Conservation (phyloP, 2,113 vertebrate species). For the Megaceryle maxima region DNA sequence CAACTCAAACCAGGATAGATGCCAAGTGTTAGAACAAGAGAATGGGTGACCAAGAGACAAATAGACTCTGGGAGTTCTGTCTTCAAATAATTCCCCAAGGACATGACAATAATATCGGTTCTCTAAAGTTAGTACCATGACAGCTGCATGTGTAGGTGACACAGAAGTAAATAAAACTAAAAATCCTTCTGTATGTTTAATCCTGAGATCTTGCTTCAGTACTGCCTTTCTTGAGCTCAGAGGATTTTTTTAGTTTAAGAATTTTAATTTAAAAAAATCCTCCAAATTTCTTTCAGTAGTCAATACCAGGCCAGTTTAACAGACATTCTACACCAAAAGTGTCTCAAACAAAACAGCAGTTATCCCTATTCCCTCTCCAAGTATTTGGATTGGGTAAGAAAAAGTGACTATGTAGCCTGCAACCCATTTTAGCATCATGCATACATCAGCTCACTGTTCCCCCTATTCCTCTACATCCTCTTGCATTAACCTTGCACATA, state of each 20-base stretch:
- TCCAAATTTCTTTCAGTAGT: background rate
- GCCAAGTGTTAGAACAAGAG: background rate
- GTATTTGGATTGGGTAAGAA: background rate
- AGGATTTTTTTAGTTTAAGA: background rate
- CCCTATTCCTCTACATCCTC: background rate
- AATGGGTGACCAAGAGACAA: background rate
- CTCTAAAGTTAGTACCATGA: background rate
- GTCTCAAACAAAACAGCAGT: background rate
- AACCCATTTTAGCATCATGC: background rate
- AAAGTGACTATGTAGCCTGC: background rate
- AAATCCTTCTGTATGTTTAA: background rate
- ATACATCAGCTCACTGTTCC: background rate
- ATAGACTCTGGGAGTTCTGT: background rate
- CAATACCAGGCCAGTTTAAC: background rate
- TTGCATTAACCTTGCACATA: background rate
- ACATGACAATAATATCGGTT: background rate
- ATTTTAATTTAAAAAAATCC: background rate
- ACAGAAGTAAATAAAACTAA: background rate
- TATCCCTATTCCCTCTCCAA: background rate
- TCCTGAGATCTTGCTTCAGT: background rate
- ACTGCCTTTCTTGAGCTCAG: background rate
- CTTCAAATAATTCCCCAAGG: background rate
- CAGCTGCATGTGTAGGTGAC: background rate
- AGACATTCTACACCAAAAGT: background rate
- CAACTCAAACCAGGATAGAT: background rate